These are phyloP conservation scores for Tamias sibiricus DNA, from an alignment of 2,113 vertebrate genomes.

Conservation along the genomic window DNA sequence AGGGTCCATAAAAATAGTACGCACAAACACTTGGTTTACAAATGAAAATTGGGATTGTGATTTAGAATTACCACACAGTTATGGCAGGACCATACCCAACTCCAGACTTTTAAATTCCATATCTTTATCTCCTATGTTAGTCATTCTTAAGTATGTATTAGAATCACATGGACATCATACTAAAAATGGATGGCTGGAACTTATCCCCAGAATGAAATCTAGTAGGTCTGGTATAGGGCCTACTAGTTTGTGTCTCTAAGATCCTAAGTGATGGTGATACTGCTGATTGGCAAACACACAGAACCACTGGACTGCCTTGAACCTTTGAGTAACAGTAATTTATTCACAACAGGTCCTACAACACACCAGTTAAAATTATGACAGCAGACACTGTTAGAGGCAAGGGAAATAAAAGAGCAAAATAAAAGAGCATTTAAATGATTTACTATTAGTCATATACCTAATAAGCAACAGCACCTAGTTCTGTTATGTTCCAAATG, in stretches of 20 bases:
- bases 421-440: constrained; percentile 9
- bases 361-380: constrained; percentile 22
- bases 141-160: background rate
- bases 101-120: background rate
- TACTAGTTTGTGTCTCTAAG: constrained; percentile 5
- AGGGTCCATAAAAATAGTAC: constrained; percentile 12
- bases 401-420: constrained; percentile 46
- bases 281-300: background rate
- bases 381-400: background rate
- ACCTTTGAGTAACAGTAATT: background rate
- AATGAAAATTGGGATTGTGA: constrained; percentile 21
- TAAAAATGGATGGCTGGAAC: background rate
- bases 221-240: background rate
- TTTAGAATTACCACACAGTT: background rate
- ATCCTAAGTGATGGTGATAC: background rate
- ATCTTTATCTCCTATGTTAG: background rate
- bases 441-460: constrained; percentile 1
- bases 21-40: constrained; percentile 28
- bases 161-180: background rate
- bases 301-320: background rate
- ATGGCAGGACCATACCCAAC: background rate
- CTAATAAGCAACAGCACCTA: constrained; percentile 26
- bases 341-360: constrained; percentile 28
- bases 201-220: background rate
- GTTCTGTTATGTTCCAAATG: background rate